Conservation (phyloP, 35 echinoderm and acorn worm genomes). For the Apostichopus japonicus region DNA sequence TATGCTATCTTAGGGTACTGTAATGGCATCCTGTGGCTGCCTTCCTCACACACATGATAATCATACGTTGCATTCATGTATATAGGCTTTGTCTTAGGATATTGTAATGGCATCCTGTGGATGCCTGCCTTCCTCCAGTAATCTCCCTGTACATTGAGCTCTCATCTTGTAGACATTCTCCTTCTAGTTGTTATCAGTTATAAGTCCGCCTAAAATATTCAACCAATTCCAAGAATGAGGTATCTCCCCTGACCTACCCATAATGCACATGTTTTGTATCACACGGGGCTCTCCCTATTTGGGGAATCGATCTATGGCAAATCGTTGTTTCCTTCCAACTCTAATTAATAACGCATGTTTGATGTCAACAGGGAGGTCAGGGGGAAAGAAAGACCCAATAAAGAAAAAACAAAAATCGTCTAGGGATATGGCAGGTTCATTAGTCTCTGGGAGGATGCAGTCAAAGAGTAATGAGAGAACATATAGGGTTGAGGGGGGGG, state of each 20-base stretch:
- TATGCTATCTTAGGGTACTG: no score
- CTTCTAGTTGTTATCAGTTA: no score
- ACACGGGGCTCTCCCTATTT: constrained; percentile 40
- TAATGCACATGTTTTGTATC: not conserved
- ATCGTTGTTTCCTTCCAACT: not conserved
- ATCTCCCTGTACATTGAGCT: no score
- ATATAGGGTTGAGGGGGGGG: not conserved
- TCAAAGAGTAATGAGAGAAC: not conserved
- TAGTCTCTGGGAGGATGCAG: not conserved
- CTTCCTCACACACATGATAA: no score
- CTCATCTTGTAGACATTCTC: no score
- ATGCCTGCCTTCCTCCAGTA: no score
- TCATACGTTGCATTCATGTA: no score
- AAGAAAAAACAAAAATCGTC: not conserved
- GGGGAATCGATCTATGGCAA: not conserved
- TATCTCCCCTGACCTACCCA: not conserved
- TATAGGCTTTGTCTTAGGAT: no score
- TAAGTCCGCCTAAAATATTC: not conserved
- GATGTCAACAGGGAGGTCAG: not conserved
- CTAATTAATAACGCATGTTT: not conserved
- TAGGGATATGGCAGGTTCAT: not conserved
- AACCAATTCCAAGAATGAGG: constrained; percentile 22
- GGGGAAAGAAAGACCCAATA: not conserved
- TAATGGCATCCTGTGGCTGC: no score
- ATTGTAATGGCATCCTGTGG: no score